Evolutionary conservation across 2,797 vertebrate species (phyloP).

Genomic region (Philypnodon macrostomus): DNA sequence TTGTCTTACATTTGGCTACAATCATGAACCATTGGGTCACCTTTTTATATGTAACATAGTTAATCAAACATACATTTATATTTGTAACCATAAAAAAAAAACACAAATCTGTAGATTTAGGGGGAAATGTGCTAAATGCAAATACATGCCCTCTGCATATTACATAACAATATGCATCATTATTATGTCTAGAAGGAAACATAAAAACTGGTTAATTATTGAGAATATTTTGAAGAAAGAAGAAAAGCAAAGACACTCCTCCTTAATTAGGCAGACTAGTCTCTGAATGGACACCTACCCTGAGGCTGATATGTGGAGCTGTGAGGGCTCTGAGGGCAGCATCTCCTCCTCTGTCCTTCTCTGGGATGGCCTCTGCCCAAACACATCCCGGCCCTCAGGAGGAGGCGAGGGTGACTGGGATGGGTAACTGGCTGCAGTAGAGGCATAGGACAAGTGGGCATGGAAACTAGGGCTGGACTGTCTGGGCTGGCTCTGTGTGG

Average conservation of each 20-base stretch:
- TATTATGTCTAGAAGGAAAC: constrained; percentile 54
- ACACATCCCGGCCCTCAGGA: constrained; percentile 88
- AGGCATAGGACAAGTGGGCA: constrained; percentile 87
- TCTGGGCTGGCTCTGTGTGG: constrained; percentile 84
- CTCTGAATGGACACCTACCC: constrained; percentile 88
- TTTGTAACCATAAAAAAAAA: too few species aligned
- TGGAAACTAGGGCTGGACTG: constrained; percentile 81
- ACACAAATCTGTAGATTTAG: background rate
- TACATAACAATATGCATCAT: constrained; percentile 67
- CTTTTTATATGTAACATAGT: background rate
- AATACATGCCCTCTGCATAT: constrained; percentile 78
- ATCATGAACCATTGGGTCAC: background rate
- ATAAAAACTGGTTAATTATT: constrained; percentile 51
- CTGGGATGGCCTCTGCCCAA: constrained; percentile 91
- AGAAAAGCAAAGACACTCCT: constrained; percentile 59
- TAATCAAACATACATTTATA: background rate
- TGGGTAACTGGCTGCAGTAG: constrained; percentile 88
- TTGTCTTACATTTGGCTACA: background rate
- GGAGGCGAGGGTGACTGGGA: constrained; percentile 87
- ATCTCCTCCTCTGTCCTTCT: constrained; percentile 93
- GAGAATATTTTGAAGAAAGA: constrained; percentile 57
- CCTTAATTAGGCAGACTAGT: constrained; percentile 62
- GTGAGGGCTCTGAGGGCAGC: constrained; percentile 91
- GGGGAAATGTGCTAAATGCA: constrained; percentile 67
- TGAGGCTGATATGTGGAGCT: constrained; percentile 90